phyloP scores from a whole-genome alignment of 2,113 vertebrate species.

The Oryzias curvinotus region DNA sequence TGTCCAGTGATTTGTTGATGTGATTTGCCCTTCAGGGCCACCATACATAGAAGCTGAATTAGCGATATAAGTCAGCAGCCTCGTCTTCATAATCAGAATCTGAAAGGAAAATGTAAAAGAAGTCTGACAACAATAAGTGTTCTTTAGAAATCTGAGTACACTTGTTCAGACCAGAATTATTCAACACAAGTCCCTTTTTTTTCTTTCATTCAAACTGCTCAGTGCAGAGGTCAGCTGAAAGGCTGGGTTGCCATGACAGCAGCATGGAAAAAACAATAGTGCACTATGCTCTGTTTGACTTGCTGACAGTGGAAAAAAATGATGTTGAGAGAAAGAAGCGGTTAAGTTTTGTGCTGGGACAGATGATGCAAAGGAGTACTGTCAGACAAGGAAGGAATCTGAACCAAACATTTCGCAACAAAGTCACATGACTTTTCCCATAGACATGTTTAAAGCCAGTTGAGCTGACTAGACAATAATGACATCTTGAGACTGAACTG shows the following conservation, averaged over 20 bases:
- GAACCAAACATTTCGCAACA: too few species aligned
- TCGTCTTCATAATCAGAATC: too few species aligned
- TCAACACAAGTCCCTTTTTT: slow-evolving; percentile 29
- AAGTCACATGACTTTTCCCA: too few species aligned
- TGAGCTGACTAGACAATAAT: too few species aligned
- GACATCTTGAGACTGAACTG: too few species aligned
- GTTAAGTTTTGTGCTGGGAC: slow-evolving; percentile 23
- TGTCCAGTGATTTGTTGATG: too few species aligned
- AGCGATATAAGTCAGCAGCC: too few species aligned
- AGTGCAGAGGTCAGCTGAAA: slow-evolving; percentile 47
- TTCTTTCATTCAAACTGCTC: slow-evolving; percentile 47
- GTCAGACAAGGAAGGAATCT: not conserved
- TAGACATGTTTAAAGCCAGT: too few species aligned
- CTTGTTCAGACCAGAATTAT: slow-evolving; percentile 28
- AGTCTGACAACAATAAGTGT: too few species aligned
- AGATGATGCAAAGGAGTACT: slow-evolving; percentile 36
- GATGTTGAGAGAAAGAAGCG: slow-evolving; percentile 32
- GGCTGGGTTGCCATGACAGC: slow-evolving; percentile 51
- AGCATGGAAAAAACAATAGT: slow-evolving; percentile 61
- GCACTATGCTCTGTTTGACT: slow-evolving; percentile 48
- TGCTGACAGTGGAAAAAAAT: slow-evolving; percentile 46
- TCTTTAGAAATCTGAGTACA: not conserved
- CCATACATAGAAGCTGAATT: too few species aligned
- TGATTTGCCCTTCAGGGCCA: too few species aligned
- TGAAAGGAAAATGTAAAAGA: too few species aligned